Percentiles rank a stretch among this genome's conserved stretches.
phyloP scores from a whole-genome alignment of 1,140 invertebrate species.

The Nasonia longicornis region DNA sequence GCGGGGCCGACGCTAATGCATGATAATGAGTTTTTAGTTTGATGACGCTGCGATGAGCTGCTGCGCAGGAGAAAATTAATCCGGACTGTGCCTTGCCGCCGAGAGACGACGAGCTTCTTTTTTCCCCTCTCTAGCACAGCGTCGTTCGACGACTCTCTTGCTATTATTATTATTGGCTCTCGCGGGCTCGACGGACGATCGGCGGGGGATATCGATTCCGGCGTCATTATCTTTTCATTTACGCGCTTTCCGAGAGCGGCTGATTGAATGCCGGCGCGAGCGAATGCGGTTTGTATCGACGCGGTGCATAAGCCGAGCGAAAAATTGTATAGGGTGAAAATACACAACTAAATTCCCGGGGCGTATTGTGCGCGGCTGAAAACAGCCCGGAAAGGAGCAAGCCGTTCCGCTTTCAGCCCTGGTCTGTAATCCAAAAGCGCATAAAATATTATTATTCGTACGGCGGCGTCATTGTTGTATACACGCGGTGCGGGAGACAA shows the following conservation, averaged over 20 bases:
- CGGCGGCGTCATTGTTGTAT: constrained; percentile 6
- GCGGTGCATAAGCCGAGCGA: too few species aligned
- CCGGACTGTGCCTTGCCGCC: not conserved
- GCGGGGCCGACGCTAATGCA: not conserved
- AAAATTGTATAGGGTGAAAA: not conserved
- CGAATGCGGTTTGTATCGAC: not conserved
- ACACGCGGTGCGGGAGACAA: not conserved
- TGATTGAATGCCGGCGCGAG: not conserved
- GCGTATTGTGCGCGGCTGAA: not conserved
- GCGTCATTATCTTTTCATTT: not conserved
- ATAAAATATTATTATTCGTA: constrained; percentile 32
- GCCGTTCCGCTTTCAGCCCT: too few species aligned
- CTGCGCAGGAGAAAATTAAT: not conserved
- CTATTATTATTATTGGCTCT: not conserved
- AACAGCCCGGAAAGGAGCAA: not conserved
- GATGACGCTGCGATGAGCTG: not conserved
- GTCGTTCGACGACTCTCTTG: not conserved
- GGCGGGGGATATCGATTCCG: not conserved
- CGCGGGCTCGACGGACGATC: not conserved
- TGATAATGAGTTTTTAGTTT: constrained; percentile 28
- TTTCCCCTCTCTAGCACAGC: not conserved
- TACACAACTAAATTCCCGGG: not conserved
- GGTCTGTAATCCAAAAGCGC: not conserved
- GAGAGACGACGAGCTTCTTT: not conserved
- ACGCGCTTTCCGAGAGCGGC: not conserved